Percentiles rank a stretch among this genome's conserved stretches.
These are phyloP conservation scores for Nomada flava DNA, from an alignment of 2,888 invertebrate genomes.

Conservation along the genomic window DNA sequence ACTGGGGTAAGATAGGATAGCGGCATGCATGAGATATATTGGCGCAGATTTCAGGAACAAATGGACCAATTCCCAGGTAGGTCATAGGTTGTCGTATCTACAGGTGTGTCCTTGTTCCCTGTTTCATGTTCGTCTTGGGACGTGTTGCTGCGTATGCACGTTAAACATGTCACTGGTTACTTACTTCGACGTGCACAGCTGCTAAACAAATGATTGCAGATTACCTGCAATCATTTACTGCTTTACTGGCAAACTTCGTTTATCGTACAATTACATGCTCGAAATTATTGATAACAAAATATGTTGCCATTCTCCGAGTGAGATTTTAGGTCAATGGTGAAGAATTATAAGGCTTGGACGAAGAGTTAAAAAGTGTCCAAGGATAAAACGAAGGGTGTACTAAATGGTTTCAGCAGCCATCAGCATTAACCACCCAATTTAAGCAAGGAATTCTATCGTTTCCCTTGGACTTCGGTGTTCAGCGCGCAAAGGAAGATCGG, in stretches of 20 bases:
- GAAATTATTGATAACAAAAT: too few species aligned
- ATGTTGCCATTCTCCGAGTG: too few species aligned
- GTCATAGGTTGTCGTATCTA: conserved; percentile 55
- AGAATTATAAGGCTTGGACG: too few species aligned
- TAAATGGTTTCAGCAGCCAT: too few species aligned
- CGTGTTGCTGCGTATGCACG: conserved; percentile 29
- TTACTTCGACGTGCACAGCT: conserved; percentile 20
- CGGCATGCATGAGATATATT: conserved; percentile 30
- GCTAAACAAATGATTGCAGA: not conserved
- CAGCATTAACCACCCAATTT: too few species aligned
- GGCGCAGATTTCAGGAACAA: conserved; percentile 49
- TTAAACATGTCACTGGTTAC: conserved; percentile 19
- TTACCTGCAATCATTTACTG: too few species aligned
- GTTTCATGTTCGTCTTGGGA: conserved; percentile 59
- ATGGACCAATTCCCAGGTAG: conserved; percentile 60
- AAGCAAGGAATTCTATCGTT: too few species aligned
- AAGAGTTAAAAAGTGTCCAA: too few species aligned
- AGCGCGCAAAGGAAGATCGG: conserved; percentile 6
- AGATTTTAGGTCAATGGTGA: too few species aligned
- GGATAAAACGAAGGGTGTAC: too few species aligned
- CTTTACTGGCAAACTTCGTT: too few species aligned
- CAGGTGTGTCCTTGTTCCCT: conserved; percentile 32
- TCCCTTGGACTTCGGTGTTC: not conserved
- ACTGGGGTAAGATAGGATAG: conserved; percentile 26
- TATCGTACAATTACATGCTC: too few species aligned